phyloP scores from a whole-genome alignment of 2,797 vertebrate genomes.

The Sebastes hubbsi region DNA sequence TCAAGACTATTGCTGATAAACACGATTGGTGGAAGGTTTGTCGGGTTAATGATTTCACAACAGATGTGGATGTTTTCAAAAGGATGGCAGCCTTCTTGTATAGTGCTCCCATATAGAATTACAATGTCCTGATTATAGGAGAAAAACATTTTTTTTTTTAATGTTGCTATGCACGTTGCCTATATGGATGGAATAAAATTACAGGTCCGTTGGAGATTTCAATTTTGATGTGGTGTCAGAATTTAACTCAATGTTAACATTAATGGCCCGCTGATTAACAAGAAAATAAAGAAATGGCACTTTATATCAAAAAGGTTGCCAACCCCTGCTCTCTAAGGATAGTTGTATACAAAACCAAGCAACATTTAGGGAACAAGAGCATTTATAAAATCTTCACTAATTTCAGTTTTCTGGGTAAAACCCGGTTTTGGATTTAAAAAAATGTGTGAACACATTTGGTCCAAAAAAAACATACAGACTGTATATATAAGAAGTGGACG shows the following conservation, averaged over 20 bases:
- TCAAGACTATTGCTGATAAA: neutral
- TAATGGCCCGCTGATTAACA: no score
- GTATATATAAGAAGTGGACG: no score
- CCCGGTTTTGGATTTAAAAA: neutral
- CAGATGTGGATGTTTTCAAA: neutral
- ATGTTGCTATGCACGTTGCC: neutral
- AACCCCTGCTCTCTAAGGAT: neutral
- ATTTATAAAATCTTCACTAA: neutral
- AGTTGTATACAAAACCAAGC: neutral
- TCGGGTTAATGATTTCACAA: neutral
- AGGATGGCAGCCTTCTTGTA: neutral
- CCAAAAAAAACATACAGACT: neutral
- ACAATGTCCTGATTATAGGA: neutral
- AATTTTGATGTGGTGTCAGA: neutral
- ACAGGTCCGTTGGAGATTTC: neutral
- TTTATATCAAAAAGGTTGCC: no score
- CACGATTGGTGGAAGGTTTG: neutral
- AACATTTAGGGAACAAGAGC: neutral
- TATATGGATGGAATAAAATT: neutral
- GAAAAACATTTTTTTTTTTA: neutral
- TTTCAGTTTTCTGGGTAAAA: neutral
- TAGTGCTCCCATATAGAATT: neutral
- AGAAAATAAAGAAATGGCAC: no score
- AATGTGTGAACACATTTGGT: neutral
- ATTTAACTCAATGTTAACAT: no score